Conservation (phyloP, 1,140 invertebrate species). For the Plectus sambesii region DNA sequence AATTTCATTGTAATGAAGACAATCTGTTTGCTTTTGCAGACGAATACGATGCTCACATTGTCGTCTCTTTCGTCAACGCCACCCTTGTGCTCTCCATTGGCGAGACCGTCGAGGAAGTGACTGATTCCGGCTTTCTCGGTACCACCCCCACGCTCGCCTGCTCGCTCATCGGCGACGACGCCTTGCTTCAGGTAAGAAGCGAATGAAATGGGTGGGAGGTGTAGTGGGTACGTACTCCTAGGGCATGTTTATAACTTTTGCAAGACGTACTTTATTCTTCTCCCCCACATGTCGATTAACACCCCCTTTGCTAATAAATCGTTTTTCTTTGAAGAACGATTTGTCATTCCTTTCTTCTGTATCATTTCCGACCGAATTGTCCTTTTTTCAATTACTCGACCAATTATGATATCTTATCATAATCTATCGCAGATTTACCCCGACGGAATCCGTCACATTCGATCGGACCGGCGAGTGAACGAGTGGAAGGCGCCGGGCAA, state of each 20-base stretch:
- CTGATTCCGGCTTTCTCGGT: constrained; percentile 95
- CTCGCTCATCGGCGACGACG: constrained; percentile 90
- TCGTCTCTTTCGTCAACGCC: constrained; percentile 99
- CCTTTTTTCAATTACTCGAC: constrained; percentile 6
- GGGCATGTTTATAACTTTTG: too few relatives aligned
- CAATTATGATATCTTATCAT: not conserved
- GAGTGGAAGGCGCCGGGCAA: constrained; percentile 98
- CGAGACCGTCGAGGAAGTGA: constrained; percentile 99
- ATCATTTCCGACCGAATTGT: constrained; percentile 11
- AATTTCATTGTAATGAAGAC: too few relatives aligned
- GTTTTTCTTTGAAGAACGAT: constrained; percentile 38
- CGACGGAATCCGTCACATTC: constrained; percentile 94
- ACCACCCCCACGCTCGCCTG: constrained; percentile 94
- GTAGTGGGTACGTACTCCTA: too few relatives aligned
- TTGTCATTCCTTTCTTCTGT: constrained; percentile 31
- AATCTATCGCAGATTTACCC: constrained; percentile 66
- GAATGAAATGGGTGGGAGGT: too few relatives aligned
- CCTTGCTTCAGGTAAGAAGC: constrained; percentile 81
- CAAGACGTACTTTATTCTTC: too few relatives aligned
- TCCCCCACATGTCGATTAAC: too few relatives aligned
- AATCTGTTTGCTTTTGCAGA: too few relatives aligned
- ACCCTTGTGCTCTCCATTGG: constrained; percentile 97
- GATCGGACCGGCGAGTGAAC: constrained; percentile 90
- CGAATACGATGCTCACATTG: constrained; percentile 98
- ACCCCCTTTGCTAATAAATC: constrained; percentile 23